A percentile compares a stretch with the other conserved stretches of the same genome.
Conservation (phyloP, 2,888 invertebrate species). For the Plagodis pulveraria region DNA sequence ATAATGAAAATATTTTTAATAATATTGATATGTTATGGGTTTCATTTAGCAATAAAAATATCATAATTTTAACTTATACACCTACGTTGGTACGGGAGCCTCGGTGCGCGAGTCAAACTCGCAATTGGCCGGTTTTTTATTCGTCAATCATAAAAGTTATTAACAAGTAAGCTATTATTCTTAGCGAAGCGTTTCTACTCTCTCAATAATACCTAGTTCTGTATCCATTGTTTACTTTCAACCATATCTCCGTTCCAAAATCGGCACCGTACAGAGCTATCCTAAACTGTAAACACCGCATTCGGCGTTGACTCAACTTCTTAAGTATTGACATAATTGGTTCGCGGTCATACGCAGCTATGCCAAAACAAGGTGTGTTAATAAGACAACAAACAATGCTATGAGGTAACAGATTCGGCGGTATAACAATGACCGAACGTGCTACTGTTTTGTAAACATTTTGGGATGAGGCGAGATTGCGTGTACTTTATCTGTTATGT, state of each 20-base stretch:
- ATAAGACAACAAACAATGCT: slow-evolving; percentile 58
- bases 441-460: slow-evolving; percentile 36
- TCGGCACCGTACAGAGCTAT: slow-evolving; percentile 17
- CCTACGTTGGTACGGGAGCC: too few species aligned
- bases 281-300: slow-evolving; percentile 29
- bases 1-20: too few species aligned
- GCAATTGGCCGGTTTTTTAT: too few species aligned
- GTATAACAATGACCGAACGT: slow-evolving; percentile 36
- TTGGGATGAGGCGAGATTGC: slow-evolving; percentile 17
- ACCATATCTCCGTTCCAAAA: slow-evolving; percentile 2
- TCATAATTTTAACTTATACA: too few species aligned
- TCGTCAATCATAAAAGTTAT: too few species aligned
- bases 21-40: too few species aligned
- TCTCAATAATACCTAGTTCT: neutral
- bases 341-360: slow-evolving; percentile 46
- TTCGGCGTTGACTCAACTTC: slow-evolving; percentile 37
- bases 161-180: too few species aligned
- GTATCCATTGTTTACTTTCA: neutral
- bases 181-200: too few species aligned
- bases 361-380: slow-evolving; percentile 64
- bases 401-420: slow-evolving; percentile 37
- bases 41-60: too few species aligned
- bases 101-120: too few species aligned
- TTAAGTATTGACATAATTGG: slow-evolving; percentile 64
- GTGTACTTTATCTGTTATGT: slow-evolving; percentile 12